Percentiles rank a stretch among this genome's conserved stretches.
Conservation (phyloP, 2,113 vertebrate genomes). For the Blennius ocellaris region DNA sequence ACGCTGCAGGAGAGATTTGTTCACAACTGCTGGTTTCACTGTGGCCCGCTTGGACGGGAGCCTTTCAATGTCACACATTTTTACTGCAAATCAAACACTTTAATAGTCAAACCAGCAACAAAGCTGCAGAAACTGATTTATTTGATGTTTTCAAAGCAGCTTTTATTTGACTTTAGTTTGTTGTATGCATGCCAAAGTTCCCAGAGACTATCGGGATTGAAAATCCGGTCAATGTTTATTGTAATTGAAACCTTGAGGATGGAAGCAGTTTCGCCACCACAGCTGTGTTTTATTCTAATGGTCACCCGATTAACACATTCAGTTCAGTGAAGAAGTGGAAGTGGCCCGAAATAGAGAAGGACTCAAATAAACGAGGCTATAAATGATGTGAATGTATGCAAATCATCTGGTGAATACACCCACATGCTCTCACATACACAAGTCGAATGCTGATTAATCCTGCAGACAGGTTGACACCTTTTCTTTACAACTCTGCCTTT, state of each 20-base stretch:
- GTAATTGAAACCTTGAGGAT: not conserved
- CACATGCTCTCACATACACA: constrained; percentile 52
- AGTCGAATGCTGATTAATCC: constrained; percentile 26
- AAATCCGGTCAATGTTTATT: not conserved
- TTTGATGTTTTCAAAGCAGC: not conserved
- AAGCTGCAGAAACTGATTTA: not conserved
- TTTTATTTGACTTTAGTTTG: not conserved
- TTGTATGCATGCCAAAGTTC: not conserved
- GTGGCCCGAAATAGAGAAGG: not conserved
- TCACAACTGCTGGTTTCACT: too few species aligned
- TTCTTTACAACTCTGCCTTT: too few species aligned
- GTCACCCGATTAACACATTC: not conserved
- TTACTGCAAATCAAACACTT: not conserved
- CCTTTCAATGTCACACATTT: not conserved
- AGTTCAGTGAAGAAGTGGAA: not conserved
- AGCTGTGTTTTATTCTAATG: not conserved
- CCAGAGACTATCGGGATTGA: not conserved
- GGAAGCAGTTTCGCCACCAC: not conserved
- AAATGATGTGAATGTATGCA: constrained; percentile 38
- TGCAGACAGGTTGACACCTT: not conserved
- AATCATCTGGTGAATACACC: constrained; percentile 11
- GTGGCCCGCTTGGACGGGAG: not conserved
- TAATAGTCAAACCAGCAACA: not conserved
- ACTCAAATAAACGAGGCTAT: constrained; percentile 23
- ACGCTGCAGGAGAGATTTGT: too few species aligned